A percentile compares a stretch with the other conserved stretches of the same genome.
phyloP scores from a whole-genome alignment of 2,888 invertebrate genomes.

The Micoletzkya japonica region DNA sequence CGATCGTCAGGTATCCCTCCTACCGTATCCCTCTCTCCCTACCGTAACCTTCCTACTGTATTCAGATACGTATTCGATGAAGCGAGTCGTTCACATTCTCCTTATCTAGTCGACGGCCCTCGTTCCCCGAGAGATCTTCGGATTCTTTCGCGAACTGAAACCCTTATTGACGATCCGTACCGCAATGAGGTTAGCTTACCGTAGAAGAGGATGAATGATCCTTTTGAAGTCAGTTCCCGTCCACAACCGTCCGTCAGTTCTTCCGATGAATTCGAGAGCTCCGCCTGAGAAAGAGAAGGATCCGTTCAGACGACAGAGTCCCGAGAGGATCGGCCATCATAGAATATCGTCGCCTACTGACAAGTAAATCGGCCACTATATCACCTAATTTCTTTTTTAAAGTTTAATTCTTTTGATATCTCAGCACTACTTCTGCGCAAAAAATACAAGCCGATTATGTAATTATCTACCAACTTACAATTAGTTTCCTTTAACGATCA shows the following conservation, averaged over 20 bases:
- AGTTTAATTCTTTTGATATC: not conserved
- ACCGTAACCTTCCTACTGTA: not conserved
- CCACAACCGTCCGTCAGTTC: not conserved
- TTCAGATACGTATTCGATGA: slow-evolving; percentile 24
- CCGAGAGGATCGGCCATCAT: slow-evolving; percentile 14
- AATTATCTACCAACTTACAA: no score
- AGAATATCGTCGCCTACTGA: slow-evolving; percentile 14
- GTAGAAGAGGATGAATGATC: no score
- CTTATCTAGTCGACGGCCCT: slow-evolving; percentile 7
- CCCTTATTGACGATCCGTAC: slow-evolving; percentile 20
- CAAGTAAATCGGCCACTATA: not conserved
- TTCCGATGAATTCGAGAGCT: not conserved
- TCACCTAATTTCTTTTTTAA: no score
- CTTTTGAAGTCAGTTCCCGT: not conserved
- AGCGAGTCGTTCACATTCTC: slow-evolving; percentile 7
- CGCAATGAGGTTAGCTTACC: not conserved
- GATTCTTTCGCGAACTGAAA: slow-evolving; percentile 19
- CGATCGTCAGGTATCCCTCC: slow-evolving; percentile 13
- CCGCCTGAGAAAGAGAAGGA: not conserved
- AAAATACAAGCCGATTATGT: not conserved
- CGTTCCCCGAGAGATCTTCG: no score
- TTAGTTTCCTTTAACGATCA: no score
- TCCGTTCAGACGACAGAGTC: slow-evolving; percentile 3
- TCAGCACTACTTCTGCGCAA: not conserved
- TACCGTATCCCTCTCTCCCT: not conserved